Percentiles rank a stretch among this genome's conserved stretches.
phyloP scores from a whole-genome alignment of 2,797 vertebrate species.

The Phalloptychus januarius region DNA sequence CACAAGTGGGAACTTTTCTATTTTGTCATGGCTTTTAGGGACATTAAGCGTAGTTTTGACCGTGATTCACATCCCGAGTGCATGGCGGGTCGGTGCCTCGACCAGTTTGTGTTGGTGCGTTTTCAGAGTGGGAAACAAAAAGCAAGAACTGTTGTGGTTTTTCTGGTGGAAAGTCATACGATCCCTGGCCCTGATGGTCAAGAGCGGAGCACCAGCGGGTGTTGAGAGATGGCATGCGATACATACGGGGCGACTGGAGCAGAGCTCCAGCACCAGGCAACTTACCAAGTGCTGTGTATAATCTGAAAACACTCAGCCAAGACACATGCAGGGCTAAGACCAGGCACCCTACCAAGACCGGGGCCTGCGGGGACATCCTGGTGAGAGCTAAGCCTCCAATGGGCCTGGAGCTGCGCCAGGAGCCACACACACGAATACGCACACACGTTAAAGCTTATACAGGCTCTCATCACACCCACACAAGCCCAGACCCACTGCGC shows the following conservation, averaged over 20 bases:
- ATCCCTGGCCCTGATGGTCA: constrained; percentile 50
- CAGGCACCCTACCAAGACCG: constrained; percentile 79
- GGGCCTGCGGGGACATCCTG: constrained; percentile 79
- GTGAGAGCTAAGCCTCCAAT: constrained; percentile 76
- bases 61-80: constrained; percentile 18
- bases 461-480: constrained; percentile 41
- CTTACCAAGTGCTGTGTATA: constrained; percentile 75
- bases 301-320: constrained; percentile 78
- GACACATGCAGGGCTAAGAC: constrained; percentile 78
- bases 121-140: constrained; percentile 18
- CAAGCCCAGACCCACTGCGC: constrained; percentile 37
- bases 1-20: constrained; percentile 3
- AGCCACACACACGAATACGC: constrained; percentile 28
- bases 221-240: constrained; percentile 10
- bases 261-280: constrained; percentile 68
- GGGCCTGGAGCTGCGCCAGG: constrained; percentile 70
- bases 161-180: constrained; percentile 37
- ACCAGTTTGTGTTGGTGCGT: constrained; percentile 31
- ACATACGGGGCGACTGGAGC: constrained; percentile 42
- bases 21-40: constrained; percentile 16
- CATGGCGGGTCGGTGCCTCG: constrained; percentile 27
- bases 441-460: constrained; percentile 40
- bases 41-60: constrained; percentile 14
- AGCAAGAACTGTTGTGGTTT: constrained; percentile 19
- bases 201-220: constrained; percentile 26